phyloP scores from a whole-genome alignment of 1,140 invertebrate species.

The Tenebrio molitor region DNA sequence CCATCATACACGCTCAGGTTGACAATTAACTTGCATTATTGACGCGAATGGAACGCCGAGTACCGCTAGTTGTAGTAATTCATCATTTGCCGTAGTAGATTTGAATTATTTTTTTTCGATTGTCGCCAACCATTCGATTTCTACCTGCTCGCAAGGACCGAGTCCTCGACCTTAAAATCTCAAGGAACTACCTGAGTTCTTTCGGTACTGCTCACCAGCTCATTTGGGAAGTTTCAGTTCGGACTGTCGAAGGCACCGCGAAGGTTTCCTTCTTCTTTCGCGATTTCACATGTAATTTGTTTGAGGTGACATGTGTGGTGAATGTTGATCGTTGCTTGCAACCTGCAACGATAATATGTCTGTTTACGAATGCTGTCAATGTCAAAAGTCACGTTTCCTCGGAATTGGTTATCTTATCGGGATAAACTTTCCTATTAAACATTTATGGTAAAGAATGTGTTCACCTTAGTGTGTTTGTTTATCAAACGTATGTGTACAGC shows the following conservation, averaged over 20 bases:
- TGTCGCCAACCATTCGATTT: too few species aligned
- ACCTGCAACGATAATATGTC: constrained; percentile 18
- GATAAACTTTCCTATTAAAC: constrained; percentile 8
- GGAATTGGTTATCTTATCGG: constrained; percentile 29
- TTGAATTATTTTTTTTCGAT: too few species aligned
- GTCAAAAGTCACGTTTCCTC: constrained; percentile 36
- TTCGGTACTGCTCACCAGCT: not conserved
- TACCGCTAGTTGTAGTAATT: constrained; percentile 22
- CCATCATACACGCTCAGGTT: not conserved
- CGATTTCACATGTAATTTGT: not conserved
- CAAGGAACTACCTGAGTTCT: constrained; percentile 40
- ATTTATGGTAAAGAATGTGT: constrained; percentile 1
- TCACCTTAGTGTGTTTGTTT: not conserved
- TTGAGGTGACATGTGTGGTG: constrained; percentile 18
- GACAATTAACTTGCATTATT: constrained; percentile 16
- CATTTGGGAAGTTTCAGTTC: constrained; percentile 23
- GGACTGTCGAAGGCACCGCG: not conserved
- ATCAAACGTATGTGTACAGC: not conserved
- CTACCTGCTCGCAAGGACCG: constrained; percentile 5
- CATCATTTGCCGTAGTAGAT: not conserved
- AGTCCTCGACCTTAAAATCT: constrained; percentile 7
- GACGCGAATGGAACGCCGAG: constrained; percentile 18
- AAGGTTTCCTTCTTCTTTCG: constrained; percentile 27
- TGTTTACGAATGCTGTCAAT: constrained; percentile 34
- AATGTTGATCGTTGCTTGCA: not conserved